Base-by-base conservation (phyloP, 1,140 invertebrate genomes). In the Hycleus cichorii region DNA sequence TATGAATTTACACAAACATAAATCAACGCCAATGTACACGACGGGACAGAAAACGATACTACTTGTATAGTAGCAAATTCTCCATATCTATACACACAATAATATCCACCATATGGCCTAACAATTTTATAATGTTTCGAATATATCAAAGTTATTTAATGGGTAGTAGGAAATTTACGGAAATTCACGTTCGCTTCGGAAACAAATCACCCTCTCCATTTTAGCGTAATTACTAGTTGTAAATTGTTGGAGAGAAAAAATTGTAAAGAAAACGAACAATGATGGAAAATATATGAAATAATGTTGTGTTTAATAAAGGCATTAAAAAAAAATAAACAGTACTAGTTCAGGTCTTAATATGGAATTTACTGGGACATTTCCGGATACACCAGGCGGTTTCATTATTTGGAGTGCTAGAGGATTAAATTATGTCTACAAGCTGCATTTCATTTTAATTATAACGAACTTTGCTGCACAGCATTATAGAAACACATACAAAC, bases 391-490 rank as follows among this genome's bases (percentile, higher is more conserved):
- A 42, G 32, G 44, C 51, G 43, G 52, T 47, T 55, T 55, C 50
- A 59, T 59, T 59, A 54, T 47, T 46, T 46, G 53, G 53, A 59
- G 50, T 59, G 50, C 27, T 44, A 45, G 44, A 45, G 32, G 47
- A 59, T 54, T 59, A 59, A 46, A 57, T 57, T 56, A 56, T 56
- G 57, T 44, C 38, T 54, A 49, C 32, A 54, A 32, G 57, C 57
- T 44, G 44, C 46, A 46, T 47, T 59, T 54, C 50, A 52, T 59
- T 59, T 59, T 59, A 59, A 59, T 59, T 59, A 59, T 54, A 52
- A 47, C 49, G 49, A 57, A 58, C 39, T 58, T 58, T 48, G 48
- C 48, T 47, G 56, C 45, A 46, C 39, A n/a, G 47, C 49, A 47
- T 45, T 52, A 52, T 52, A 58, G 57, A 58, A 50, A 52, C 46